Evolutionary conservation across 1,140 invertebrate genomes (phyloP), one percentile per base, ranked within the genome.

Genomic region (Bilobella aurantiaca): DNA sequence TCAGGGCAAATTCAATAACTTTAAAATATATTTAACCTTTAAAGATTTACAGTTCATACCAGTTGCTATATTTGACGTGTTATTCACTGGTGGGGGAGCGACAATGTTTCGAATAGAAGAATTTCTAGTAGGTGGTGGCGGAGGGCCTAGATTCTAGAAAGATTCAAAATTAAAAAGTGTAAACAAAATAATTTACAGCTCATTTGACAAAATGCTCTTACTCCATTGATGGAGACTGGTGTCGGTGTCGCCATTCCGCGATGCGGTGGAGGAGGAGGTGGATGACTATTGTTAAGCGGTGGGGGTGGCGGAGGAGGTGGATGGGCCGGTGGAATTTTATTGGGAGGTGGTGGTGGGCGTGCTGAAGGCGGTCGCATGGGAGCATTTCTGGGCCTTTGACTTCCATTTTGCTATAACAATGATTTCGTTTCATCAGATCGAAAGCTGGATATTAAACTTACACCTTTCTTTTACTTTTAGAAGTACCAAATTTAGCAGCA

Each of bases 111-210:
- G 63, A 71, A 77, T 76, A 23, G 77, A 76, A 0, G 74, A 73
- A 68, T 73, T 76, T 14, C 74, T 74, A 1, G 74, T 73, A 21
- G 76, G 75, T 37, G 75, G 74, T 18, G 73, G 74, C 29, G 77
- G 73, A 53, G 67, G 70, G 18, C 67, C 70, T 25, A 67, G 37
- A 21, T n/a, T 30, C 68, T 69, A 42, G 28, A 30, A 25, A 62
- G 21, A 14, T 14, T 5, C 29, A 12, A 23, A 32, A 58, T n/a
- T n/a, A n/a, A n/a, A n/a, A n/a, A n/a, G n/a, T n/a, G n/a, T n/a
- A n/a, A n/a, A n/a, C n/a, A n/a, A n/a, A n/a, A n/a, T n/a, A n/a
- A 29, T 30, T 12, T 25, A 28, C 14, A 58, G 57, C 29, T 12
- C n/a, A n/a, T n/a, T n/a, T n/a, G n/a, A n/a, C n/a, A 29, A 46